These are phyloP conservation scores for Lophotriccus pileatus DNA, from an alignment of 2,797 vertebrate species.

Conservation along the genomic window DNA sequence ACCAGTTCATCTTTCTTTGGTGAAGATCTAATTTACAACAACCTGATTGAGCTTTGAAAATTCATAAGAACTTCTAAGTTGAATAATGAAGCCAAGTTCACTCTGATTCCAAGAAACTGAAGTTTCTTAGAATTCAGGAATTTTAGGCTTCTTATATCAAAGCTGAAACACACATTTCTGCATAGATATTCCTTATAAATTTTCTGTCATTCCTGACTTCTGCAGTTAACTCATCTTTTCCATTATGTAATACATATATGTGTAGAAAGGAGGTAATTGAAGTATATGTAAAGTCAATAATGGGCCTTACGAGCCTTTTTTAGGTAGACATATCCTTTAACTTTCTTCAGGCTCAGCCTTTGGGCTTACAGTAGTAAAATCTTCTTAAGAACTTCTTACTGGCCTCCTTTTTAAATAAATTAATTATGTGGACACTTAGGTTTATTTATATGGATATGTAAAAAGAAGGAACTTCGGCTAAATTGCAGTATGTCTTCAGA, in stretches of 20 bases:
- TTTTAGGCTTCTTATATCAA: neutral
- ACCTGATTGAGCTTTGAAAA: neutral
- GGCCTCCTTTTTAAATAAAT: neutral
- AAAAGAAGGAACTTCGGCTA: neutral
- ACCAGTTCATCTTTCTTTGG: neutral
- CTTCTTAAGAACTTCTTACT: neutral
- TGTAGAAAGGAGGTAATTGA: neutral
- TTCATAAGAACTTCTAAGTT: neutral
- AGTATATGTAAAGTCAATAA: neutral
- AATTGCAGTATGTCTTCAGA: neutral
- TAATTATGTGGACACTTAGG: neutral
- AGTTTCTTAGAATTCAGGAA: neutral
- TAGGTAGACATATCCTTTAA: neutral
- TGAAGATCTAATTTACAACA: neutral
- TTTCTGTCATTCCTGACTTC: neutral
- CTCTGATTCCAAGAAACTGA: neutral
- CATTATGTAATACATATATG: neutral
- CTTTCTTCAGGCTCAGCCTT: neutral
- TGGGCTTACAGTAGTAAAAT: neutral
- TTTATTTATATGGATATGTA: neutral
- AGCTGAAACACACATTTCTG: neutral
- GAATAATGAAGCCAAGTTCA: neutral
- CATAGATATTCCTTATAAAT: neutral
- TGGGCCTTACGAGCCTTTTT: neutral
- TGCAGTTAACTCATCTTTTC: neutral